These are phyloP conservation scores for Gambusia holbrooki DNA, from an alignment of 2,113 vertebrate species.

Conservation along the genomic window DNA sequence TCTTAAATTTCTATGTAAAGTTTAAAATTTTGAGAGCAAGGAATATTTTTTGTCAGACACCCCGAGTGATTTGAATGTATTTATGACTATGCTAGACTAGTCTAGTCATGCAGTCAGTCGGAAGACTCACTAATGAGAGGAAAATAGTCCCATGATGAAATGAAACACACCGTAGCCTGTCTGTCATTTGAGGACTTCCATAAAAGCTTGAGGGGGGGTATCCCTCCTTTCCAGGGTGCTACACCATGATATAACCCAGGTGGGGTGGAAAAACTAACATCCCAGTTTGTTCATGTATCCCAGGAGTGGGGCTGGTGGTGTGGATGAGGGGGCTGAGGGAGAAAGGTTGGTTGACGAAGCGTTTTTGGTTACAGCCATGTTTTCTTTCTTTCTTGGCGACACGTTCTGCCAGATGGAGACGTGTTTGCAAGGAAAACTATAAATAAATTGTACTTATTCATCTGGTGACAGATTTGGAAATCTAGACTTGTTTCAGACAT, in stretches of 20 bases:
- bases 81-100: not conserved
- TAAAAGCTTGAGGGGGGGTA: slow-evolving; percentile 14
- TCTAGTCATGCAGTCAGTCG: not conserved
- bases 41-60: not conserved
- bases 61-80: not conserved
- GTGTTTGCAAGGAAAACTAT: slow-evolving; percentile 33
- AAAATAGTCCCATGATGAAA: slow-evolving; percentile 2
- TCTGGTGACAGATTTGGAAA: slow-evolving; percentile 30
- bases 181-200: slow-evolving; percentile 32
- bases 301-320: slow-evolving; percentile 4
- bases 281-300: slow-evolving; percentile 48
- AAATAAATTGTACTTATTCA: slow-evolving; percentile 13
- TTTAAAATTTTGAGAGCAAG: not conserved
- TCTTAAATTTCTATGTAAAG: no score
- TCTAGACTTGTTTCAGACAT: slow-evolving; percentile 27
- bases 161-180: slow-evolving; percentile 3
- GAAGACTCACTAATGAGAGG: not conserved
- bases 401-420: slow-evolving; percentile 25
- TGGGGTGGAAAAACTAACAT: slow-evolving; percentile 56
- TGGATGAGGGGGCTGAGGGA: not conserved
- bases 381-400: slow-evolving; percentile 50
- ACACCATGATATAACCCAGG: slow-evolving; percentile 57
- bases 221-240: slow-evolving; percentile 30
- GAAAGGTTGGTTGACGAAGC: slow-evolving; percentile 11
- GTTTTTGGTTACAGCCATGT: slow-evolving; percentile 50